Evolutionary conservation across 2,113 vertebrate species (phyloP).

Genomic region (Melanerpes aurifrons): DNA sequence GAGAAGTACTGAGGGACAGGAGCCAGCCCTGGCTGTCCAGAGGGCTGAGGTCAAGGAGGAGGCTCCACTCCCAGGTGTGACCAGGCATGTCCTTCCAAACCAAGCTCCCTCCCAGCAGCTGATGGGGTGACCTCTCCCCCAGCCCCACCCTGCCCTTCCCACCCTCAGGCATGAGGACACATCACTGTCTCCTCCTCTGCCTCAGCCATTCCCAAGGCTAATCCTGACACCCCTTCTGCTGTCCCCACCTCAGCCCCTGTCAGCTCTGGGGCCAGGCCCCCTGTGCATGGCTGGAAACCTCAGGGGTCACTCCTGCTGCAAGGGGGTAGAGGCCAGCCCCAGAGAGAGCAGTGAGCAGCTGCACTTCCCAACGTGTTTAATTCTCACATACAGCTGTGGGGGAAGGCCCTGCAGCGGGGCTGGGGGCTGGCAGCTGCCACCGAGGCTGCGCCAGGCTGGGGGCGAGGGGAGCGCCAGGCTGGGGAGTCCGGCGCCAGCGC

Average conservation of each 20-base stretch:
- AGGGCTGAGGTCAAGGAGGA: not conserved
- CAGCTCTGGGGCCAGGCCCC: not conserved
- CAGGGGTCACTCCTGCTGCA: rapidly evolving
- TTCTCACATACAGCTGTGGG: not conserved
- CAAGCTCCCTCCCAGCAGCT: not conserved
- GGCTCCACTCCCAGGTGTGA: not conserved
- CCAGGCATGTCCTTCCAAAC: not conserved
- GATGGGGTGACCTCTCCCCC: not conserved
- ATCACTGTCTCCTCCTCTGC: not conserved
- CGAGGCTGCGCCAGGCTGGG: not conserved
- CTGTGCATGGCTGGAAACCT: not conserved
- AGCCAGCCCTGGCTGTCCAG: not conserved
- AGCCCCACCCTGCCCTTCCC: not conserved
- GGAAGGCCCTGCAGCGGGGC: not conserved
- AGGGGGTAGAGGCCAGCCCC: not conserved
- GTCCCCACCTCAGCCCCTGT: not conserved
- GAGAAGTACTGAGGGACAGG: not conserved
- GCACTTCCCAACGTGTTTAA: slow-evolving; percentile 4
- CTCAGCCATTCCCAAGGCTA: not conserved
- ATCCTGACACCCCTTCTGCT: rapidly evolving
- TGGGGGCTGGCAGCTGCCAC: rapidly evolving
- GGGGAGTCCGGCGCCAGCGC: rapidly evolving
- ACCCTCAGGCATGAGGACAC: rapidly evolving
- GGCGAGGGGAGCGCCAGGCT: rapidly evolving
- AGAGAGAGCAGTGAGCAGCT: not conserved